Evolutionary conservation across 2,888 invertebrate genomes (phyloP).

Genomic region (Dicyrtomina minuta): DNA sequence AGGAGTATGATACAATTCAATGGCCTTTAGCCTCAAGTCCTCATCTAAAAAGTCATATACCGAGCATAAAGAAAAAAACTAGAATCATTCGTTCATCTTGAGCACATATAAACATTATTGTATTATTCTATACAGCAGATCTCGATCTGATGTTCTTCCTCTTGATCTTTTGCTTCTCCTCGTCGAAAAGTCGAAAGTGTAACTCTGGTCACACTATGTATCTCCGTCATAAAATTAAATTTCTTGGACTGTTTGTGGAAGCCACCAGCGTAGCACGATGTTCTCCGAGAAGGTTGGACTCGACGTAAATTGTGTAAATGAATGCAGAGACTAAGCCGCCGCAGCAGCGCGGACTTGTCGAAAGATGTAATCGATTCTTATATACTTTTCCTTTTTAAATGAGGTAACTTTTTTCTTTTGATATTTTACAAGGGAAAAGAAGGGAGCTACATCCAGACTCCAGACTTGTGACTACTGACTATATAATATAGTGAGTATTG

Average conservation of each 20-base stretch:
- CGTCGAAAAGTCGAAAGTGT: constrained; percentile 5
- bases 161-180: too few species aligned
- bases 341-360: constrained; percentile 22
- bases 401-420: constrained; percentile 6
- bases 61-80: too few species aligned
- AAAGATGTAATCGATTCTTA: constrained; percentile 23
- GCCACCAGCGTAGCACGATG: constrained; percentile 11
- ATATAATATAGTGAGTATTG: too few species aligned
- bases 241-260: too few species aligned
- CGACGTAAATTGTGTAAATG: constrained; percentile 31
- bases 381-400: constrained; percentile 15
- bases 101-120: too few species aligned
- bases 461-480: too few species aligned
- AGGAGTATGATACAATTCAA: too few species aligned
- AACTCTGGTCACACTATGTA: constrained; percentile 15
- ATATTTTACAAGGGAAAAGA: too few species aligned
- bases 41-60: constrained; percentile 13
- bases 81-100: too few species aligned
- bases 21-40: not conserved
- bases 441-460: too few species aligned
- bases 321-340: constrained; percentile 21
- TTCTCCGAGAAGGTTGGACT: not conserved
- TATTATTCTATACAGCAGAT: not conserved
- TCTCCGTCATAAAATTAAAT: too few species aligned
- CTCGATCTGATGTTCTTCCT: not conserved